These are phyloP conservation scores for Stratiolaelaps scimitus DNA, from an alignment of 1,140 invertebrate genomes.

Conservation along the genomic window DNA sequence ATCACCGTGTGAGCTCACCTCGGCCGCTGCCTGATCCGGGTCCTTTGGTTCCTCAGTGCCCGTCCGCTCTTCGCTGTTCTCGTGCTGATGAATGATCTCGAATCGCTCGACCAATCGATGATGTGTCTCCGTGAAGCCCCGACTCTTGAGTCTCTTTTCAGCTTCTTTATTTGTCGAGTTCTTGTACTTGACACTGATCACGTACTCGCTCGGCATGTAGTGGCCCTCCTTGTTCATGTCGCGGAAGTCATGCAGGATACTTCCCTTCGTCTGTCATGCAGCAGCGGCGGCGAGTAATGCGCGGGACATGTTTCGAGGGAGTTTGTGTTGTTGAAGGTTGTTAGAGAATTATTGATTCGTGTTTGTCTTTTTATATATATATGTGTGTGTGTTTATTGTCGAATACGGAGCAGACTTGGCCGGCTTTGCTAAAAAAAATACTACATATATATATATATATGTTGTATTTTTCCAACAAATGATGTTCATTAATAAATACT, in stretches of 20 bases:
- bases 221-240: conserved; percentile 26
- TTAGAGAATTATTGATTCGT: too few relatives aligned
- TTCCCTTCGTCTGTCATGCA: neutral
- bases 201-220: conserved; percentile 25
- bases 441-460: too few relatives aligned
- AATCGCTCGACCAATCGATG: conserved; percentile 7
- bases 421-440: too few relatives aligned
- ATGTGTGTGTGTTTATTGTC: too few relatives aligned
- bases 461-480: too few relatives aligned
- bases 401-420: too few relatives aligned
- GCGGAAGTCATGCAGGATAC: conserved; percentile 5
- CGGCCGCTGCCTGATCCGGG: conserved; percentile 13
- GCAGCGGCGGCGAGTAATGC: too few relatives aligned
- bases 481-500: too few relatives aligned
- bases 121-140: conserved; percentile 18
- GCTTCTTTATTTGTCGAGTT: conserved; percentile 25
- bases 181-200: conserved; percentile 20
- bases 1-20: too few relatives aligned
- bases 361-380: too few relatives aligned
- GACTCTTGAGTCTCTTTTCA: conserved; percentile 17
- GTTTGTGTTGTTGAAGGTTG: too few relatives aligned
- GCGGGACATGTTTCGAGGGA: too few relatives aligned
- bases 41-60: neutral
- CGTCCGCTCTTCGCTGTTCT: conserved; percentile 13
- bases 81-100: conserved; percentile 24